Conservation (phyloP, 2,888 invertebrate genomes). For the Oxystoma pomonae region DNA sequence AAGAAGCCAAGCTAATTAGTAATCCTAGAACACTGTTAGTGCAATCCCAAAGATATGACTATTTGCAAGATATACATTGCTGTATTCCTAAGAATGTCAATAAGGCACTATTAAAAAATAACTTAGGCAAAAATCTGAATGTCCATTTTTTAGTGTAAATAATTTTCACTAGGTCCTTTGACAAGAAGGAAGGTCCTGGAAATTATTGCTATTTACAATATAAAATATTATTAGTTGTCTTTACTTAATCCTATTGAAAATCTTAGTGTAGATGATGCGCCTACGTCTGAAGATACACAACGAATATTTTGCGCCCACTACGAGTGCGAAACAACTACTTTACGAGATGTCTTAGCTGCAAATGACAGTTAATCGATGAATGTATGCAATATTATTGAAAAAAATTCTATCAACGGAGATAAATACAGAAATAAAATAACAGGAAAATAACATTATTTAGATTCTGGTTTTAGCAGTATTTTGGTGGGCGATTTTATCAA, state of each 20-base stretch:
- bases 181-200: no score
- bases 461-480: background rate
- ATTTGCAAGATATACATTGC: background rate
- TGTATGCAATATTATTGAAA: background rate
- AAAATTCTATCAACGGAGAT: background rate
- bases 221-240: no score
- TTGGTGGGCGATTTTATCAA: background rate
- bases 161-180: no score
- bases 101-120: no score
- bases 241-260: no score
- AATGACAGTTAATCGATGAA: background rate
- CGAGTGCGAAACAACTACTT: background rate
- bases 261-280: no score
- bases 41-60: background rate
- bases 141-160: no score
- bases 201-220: no score
- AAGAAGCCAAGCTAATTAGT: background rate
- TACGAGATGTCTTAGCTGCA: background rate
- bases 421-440: background rate
- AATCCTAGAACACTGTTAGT: background rate
- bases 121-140: no score
- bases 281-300: background rate
- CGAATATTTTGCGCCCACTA: background rate
- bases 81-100: no score
- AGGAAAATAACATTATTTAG: background rate